Base-by-base conservation (phyloP, 1,140 invertebrate species). In the Zaprionus inermis region DNA sequence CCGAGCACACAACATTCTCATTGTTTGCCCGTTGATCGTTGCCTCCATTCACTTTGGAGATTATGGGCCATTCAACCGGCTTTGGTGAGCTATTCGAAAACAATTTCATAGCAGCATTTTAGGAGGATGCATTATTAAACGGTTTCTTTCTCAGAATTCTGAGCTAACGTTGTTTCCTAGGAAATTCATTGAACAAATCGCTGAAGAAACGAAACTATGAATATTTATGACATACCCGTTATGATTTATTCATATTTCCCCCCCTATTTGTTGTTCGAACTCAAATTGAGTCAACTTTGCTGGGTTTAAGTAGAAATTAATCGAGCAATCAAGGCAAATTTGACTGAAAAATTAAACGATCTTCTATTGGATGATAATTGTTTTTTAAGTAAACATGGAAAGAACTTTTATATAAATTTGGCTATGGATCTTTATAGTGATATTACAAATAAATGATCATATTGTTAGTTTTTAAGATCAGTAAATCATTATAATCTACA, bases 31-130 rank as follows among this genome's bases (percentile, higher is more conserved):
- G 16, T 10, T 32, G 30, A 5, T 32, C 22, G 44, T 28, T 28
- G 24, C 24, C 44, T 51, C 74, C 63, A 55, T 57, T 60, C 28
- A 76, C 32, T n/a, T 20, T 44, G 34, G 32, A 60, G 81, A 83
- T 84, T 80, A 82, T 60, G 57, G 76, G 72, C 52, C 73, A 66
- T 77, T 83, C 72, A 83, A 79, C 77, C 12, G 38, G 24, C 20
- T 41, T 14, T 60, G 55, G 24, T 4, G 10, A 20, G 34, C 20
- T 16, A 44, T 14, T 16, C 49, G 44, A 49, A 49, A 49, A 49
- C 44, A 65, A 74, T 54, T 73, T 24, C 51, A 54, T 84, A 70
- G 81, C 81, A 85, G 77, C 77, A 34, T 84, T 83, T 83, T 77
- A 69, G 81, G 81, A 57, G 81, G 46, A 32, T 32, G 38, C 14